Percentiles rank a stretch among this genome's conserved stretches.
phyloP scores from a whole-genome alignment of 2,113 vertebrate genomes.

The Haliaeetus leucogaster region DNA sequence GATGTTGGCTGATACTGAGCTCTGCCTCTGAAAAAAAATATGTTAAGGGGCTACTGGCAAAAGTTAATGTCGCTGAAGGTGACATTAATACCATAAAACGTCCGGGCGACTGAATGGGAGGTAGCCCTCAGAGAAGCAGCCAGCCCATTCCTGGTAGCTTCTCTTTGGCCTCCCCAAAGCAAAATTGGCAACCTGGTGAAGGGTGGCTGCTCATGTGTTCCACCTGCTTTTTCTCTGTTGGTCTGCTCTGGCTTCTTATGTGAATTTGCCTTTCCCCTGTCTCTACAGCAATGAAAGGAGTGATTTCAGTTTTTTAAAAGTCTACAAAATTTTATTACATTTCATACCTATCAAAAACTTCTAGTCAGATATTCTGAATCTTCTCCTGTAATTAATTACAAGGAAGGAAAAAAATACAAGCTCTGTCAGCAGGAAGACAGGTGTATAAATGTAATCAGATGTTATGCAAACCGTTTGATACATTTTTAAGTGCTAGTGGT shows the following conservation, averaged over 20 bases:
- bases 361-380: background rate
- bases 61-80: background rate
- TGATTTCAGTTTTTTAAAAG: background rate
- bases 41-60: background rate
- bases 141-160: background rate
- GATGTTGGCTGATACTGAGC: background rate
- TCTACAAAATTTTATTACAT: background rate
- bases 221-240: background rate
- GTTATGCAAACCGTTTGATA: constrained; percentile 56
- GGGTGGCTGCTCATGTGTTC: background rate
- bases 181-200: background rate
- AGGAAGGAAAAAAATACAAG: constrained; percentile 38
- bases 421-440: constrained; percentile 45
- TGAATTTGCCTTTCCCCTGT: background rate
- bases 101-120: background rate
- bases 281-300: background rate
- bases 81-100: background rate
- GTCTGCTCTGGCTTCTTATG: background rate
- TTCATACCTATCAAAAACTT: constrained; percentile 38
- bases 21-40: background rate
- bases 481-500: constrained; percentile 56
- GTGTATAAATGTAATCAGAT: constrained; percentile 64
- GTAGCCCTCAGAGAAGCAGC: background rate
- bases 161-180: background rate
- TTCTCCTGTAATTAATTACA: constrained; percentile 45